Evolutionary conservation across 2,888 invertebrate species (phyloP).

Genomic region (Xanthorhoe spadicearia): DNA sequence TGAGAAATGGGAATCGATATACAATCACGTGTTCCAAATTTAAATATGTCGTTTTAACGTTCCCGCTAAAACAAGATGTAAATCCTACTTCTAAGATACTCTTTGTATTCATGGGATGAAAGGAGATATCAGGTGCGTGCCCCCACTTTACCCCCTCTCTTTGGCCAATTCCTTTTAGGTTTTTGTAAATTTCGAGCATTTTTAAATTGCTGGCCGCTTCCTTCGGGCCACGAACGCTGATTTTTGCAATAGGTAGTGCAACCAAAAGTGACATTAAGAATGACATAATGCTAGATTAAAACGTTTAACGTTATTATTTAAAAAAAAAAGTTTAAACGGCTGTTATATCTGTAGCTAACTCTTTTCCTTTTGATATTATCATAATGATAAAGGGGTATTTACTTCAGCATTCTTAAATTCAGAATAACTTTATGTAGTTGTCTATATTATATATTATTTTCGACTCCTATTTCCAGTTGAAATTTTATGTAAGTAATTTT

Average conservation of each 20-base stretch:
- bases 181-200: constrained; percentile 64
- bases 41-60: constrained; percentile 42
- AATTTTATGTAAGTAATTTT: not conserved
- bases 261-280: too few relatives aligned
- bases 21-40: constrained; percentile 45
- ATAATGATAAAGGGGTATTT: too few relatives aligned
- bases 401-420: too few relatives aligned
- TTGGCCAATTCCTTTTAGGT: constrained; percentile 53
- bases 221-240: constrained; percentile 50
- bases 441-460: too few relatives aligned
- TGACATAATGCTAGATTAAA: too few relatives aligned
- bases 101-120: constrained; percentile 78
- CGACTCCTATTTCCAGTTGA: too few relatives aligned
- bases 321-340: too few relatives aligned
- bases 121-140: constrained; percentile 66
- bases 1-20: constrained; percentile 45
- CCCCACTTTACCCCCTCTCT: constrained; percentile 33
- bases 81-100: constrained; percentile 56
- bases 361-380: too few relatives aligned
- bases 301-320: too few relatives aligned
- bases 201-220: constrained; percentile 67
- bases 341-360: too few relatives aligned
- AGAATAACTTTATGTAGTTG: too few relatives aligned
- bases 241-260: not conserved
- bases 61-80: constrained; percentile 42